Evolutionary conservation across 2,113 vertebrate genomes (phyloP), one percentile per base, ranked within the genome.

Genomic region (Merops nubicus): DNA sequence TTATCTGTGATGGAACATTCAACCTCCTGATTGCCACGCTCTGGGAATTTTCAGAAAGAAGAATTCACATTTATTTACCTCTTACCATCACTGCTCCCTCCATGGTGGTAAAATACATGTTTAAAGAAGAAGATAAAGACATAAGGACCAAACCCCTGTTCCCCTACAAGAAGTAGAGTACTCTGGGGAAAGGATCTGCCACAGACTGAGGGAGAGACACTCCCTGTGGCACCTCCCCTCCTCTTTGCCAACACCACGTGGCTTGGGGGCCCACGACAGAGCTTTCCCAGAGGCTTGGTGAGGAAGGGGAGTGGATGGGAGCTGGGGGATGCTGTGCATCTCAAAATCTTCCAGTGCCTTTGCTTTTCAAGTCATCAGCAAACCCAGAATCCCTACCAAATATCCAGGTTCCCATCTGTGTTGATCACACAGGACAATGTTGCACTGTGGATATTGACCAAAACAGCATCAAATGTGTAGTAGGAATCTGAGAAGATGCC

Each of bases 101-200:
- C 42, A 42, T 6, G 16, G 31, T 33, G 68, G n/a, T 82, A 60
- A 95, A 96, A 60, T 50, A 47, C 12, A 16, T 33, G 17, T 88
- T 94, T 91, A 94, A 95, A 93, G 62, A 59, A 31, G 23, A 67
- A 65, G 59, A 76, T 76, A 83, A 92, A 57, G 69, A 75, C 48
- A 15, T 53, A 73, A 67, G 13, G 80, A 72, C 14, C 42, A 43
- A 76, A 91, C 42, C 33, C 22, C 36, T 42, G 11, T 48, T 91
- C 34, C 60, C 60, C 33, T 86, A 29, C 51, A 80, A 67, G 17
- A 69, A 38, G 36, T 25, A 50, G 68, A 77, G 28, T 63, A 38
- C 54, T 36, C 40, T 21, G 38, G 64, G 64, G 40, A 89, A 80
- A 78, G 31, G 23, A 74, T 84, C 79, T 78, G 53, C 84, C 78